A percentile compares a stretch with the other conserved stretches of the same genome.
Conservation (phyloP, 2,113 vertebrate genomes). For the Tor tambroides region DNA sequence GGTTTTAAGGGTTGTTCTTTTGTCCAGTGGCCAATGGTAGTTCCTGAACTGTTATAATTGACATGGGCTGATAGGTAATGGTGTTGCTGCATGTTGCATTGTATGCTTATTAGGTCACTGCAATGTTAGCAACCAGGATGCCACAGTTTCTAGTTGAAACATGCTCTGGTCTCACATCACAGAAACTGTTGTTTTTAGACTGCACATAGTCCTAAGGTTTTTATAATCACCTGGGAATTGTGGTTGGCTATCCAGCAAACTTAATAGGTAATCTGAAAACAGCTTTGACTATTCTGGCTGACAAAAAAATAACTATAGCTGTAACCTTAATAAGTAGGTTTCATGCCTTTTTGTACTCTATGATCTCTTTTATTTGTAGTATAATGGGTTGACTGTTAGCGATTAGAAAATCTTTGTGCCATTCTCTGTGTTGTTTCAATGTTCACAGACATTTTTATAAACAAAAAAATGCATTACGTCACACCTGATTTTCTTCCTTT, state of each 20-base stretch:
- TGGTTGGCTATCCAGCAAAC: not conserved
- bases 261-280: not conserved
- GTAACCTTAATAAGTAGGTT: not conserved
- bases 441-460: not conserved
- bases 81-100: slow-evolving; percentile 1
- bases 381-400: not conserved
- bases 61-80: not conserved
- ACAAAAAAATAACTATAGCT: not conserved
- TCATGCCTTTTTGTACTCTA: not conserved
- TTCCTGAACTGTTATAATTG: not conserved
- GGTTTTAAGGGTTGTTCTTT: not conserved
- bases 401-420: not conserved
- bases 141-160: slow-evolving; percentile 8
- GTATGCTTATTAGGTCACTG: not conserved
- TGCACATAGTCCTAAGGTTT: slow-evolving; percentile 5
- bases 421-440: not conserved
- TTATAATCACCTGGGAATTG: not conserved
- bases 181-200: not conserved
- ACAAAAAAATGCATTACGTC: not conserved
- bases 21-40: not conserved
- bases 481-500: not conserved
- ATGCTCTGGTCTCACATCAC: not conserved
- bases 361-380: not conserved
- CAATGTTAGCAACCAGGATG: not conserved
- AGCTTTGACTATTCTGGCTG: not conserved